Conservation (phyloP, 2,797 vertebrate species). For the Acomys russatus region DNA sequence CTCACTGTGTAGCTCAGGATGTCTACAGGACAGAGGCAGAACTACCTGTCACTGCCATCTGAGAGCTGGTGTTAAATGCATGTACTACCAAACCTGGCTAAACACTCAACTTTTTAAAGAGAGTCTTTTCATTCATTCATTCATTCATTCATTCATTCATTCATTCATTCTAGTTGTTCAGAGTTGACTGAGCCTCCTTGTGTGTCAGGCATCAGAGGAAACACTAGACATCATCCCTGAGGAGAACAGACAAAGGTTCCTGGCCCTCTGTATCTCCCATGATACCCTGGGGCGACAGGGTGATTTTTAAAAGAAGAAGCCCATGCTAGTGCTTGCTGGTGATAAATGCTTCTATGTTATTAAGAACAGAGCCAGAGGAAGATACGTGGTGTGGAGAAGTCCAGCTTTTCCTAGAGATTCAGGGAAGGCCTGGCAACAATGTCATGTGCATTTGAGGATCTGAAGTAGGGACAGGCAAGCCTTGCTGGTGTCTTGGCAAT, state of each 20-base stretch:
- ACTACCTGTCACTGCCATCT: neutral
- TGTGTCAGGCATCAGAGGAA: neutral
- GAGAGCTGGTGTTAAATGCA: neutral
- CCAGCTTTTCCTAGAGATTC: neutral
- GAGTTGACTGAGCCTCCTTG: neutral
- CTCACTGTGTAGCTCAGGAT: neutral
- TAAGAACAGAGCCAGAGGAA: neutral
- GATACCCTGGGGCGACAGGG: neutral
- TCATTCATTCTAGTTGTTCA: neutral
- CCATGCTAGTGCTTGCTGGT: neutral
- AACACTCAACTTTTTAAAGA: neutral
- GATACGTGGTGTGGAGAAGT: neutral
- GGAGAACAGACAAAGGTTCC: neutral
- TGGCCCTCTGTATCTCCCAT: neutral
- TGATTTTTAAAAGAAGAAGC: neutral
- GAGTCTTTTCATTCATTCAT: neutral
- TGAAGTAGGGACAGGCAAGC: neutral
- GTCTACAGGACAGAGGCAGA: neutral
- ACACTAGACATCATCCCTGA: neutral
- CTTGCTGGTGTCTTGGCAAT: neutral
- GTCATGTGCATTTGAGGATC: neutral
- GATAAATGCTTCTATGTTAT: neutral
- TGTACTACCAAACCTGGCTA: neutral
- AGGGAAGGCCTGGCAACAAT: neutral
- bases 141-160: neutral